A percentile compares a stretch with the other conserved stretches of the same genome.
These are phyloP conservation scores for Oreochromis aureus DNA, from an alignment of 2,113 vertebrate genomes.

Conservation along the genomic window DNA sequence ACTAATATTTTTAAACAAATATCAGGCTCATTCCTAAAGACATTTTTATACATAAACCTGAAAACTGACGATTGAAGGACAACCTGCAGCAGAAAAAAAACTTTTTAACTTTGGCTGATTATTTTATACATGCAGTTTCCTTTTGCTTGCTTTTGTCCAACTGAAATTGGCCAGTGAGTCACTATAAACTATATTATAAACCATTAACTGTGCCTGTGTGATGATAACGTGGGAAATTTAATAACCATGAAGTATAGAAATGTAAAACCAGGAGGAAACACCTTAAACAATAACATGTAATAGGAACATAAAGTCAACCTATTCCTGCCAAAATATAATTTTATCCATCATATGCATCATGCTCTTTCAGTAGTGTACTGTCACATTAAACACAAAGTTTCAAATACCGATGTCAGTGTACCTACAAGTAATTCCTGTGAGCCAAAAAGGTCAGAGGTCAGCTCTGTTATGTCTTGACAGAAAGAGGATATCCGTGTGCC, in stretches of 20 bases:
- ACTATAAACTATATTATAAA: no score
- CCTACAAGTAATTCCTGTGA: neutral
- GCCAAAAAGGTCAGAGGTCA: neutral
- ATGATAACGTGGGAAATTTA: neutral
- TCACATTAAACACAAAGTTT: neutral
- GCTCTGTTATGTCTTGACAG: neutral
- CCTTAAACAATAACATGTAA: neutral
- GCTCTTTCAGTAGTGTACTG: neutral
- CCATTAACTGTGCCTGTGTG: neutral
- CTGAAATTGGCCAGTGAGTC: neutral
- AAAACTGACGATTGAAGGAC: no score
- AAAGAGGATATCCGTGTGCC: neutral
- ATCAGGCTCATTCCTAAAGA: neutral
- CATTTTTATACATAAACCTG: neutral
- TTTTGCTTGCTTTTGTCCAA: neutral
- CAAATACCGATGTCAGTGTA: neutral
- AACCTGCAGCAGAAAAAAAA: no score
- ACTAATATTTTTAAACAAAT: rapidly evolving
- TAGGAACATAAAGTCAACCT: neutral
- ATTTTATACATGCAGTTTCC: neutral
- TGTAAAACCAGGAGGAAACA: neutral
- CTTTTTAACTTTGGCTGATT: neutral
- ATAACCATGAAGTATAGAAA: neutral
- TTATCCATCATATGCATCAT: neutral
- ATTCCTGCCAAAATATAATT: neutral